A percentile compares a stretch with the other conserved stretches of the same genome.
phyloP scores from a whole-genome alignment of 2,113 vertebrate genomes.

The Rynchops niger region DNA sequence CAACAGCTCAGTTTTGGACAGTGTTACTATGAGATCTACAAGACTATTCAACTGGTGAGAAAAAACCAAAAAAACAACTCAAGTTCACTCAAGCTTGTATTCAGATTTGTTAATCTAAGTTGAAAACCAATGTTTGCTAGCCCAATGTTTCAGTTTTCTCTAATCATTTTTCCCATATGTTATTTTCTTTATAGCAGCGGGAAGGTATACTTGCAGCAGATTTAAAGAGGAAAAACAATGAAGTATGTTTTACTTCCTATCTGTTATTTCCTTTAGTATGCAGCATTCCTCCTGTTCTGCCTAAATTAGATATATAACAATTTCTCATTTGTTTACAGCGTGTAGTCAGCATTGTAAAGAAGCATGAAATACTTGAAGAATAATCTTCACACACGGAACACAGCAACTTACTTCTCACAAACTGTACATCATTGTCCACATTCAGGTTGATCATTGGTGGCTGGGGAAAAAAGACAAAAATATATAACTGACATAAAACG shows the following conservation, averaged over 20 bases:
- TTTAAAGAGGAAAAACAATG: neutral
- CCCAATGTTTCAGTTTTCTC: neutral
- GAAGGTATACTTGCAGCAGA: neutral
- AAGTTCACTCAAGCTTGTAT: neutral
- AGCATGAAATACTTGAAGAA: neutral
- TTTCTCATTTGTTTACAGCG: neutral
- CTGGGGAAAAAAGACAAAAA: constrained; percentile 1
- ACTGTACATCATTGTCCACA: neutral
- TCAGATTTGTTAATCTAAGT: neutral
- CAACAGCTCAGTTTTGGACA: neutral
- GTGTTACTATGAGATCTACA: neutral
- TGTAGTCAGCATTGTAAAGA: neutral
- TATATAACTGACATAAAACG: neutral
- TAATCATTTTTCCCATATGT: neutral
- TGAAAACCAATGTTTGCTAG: neutral
- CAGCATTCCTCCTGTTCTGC: neutral
- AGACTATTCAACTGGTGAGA: neutral
- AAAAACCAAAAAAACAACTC: neutral
- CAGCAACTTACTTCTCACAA: constrained; percentile 74
- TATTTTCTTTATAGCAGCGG: neutral
- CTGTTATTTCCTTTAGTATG: neutral
- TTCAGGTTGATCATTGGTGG: constrained; percentile 56
- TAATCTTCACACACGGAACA: neutral
- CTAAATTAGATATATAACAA: neutral
- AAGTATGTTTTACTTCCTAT: neutral